phyloP scores from a whole-genome alignment of 1,140 invertebrate genomes.

The Diorhabda elongata region DNA sequence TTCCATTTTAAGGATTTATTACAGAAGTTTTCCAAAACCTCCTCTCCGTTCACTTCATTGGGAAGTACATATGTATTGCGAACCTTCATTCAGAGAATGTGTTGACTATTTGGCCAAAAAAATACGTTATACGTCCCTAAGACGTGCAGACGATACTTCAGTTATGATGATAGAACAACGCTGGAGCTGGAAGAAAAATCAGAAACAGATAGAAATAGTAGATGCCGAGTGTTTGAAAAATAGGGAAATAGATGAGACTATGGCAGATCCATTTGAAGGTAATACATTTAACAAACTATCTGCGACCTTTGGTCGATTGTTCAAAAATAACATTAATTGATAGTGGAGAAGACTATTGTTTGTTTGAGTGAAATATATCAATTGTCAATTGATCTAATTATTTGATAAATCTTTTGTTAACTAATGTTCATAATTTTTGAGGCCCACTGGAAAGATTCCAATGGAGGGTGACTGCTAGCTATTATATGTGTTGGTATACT shows the following conservation, averaged over 20 bases:
- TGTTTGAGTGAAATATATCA: too few species aligned
- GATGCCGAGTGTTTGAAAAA: slow-evolving; percentile 51
- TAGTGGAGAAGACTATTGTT: too few species aligned
- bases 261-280: slow-evolving; percentile 54
- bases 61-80: slow-evolving; percentile 57
- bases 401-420: too few species aligned
- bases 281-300: background rate
- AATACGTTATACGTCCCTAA: slow-evolving; percentile 43
- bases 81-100: slow-evolving; percentile 52
- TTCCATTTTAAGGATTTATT: slow-evolving; percentile 34
- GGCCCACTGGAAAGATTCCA: slow-evolving; percentile 50
- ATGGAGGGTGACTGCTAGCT: slow-evolving; percentile 59
- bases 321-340: too few species aligned
- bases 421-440: slow-evolving; percentile 9
- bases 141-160: slow-evolving; percentile 51
- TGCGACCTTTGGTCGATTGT: too few species aligned
- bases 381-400: too few species aligned
- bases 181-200: slow-evolving; percentile 45
- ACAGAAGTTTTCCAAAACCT: slow-evolving; percentile 52
- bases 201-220: slow-evolving; percentile 44
- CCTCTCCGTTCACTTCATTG: slow-evolving; percentile 55
- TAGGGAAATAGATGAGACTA: slow-evolving; percentile 46
- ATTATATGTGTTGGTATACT: slow-evolving; percentile 65
- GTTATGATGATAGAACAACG: slow-evolving; percentile 49
- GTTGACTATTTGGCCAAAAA: slow-evolving; percentile 53